Evolutionary conservation across 2,797 vertebrate genomes (phyloP).

Genomic region (Todus mexicanus): DNA sequence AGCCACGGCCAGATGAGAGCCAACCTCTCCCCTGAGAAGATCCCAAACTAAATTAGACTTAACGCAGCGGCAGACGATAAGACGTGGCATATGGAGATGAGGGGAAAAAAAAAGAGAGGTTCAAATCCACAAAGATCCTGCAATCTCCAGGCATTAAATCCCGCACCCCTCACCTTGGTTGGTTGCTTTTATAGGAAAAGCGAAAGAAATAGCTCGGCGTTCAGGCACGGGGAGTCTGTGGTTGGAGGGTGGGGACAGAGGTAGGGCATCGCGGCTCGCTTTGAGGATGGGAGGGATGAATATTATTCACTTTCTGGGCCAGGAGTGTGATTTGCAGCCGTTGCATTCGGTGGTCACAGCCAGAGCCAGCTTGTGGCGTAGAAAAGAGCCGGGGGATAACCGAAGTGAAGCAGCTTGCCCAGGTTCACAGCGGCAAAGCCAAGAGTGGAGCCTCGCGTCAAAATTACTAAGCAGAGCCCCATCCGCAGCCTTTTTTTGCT

Average conservation of each 20-base stretch:
- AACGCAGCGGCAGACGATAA: background rate
- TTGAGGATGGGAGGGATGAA: background rate
- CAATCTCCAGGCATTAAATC: background rate
- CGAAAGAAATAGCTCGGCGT: accelerated
- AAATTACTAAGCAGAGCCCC: background rate
- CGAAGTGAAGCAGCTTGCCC: background rate
- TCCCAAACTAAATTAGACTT: background rate
- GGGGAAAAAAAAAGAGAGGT: background rate
- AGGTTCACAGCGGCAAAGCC: background rate
- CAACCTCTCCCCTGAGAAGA: constrained; percentile 8
- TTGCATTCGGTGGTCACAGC: background rate
- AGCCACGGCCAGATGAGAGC: background rate
- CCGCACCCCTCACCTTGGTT: accelerated
- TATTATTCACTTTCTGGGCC: background rate
- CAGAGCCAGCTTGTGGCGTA: background rate
- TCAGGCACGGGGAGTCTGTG: accelerated
- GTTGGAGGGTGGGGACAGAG: background rate
- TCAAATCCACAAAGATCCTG: background rate
- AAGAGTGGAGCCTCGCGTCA: background rate
- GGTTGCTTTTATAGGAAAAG: background rate
- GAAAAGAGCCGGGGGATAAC: background rate
- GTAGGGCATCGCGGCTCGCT: background rate
- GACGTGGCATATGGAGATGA: background rate
- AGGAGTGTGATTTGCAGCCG: background rate
- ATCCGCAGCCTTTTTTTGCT: background rate